Conservation (phyloP, 2,888 invertebrate species). For the Sialis lutaria region DNA sequence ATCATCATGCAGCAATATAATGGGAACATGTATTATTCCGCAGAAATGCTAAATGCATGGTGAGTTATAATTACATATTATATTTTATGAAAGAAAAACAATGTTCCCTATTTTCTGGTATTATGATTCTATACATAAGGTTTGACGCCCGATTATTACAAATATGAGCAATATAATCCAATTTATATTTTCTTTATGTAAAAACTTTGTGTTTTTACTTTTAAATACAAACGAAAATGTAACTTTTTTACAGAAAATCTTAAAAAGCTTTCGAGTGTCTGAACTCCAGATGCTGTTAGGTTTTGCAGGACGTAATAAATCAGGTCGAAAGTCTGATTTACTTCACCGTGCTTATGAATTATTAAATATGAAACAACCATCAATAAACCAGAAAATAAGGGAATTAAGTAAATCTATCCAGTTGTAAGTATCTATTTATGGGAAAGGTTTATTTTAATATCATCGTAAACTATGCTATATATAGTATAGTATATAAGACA, state of each 20-base stretch:
- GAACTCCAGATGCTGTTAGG: slow-evolving; percentile 70
- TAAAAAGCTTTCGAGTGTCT: slow-evolving; percentile 60
- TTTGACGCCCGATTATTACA: neutral
- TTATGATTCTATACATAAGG: neutral
- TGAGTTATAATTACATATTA: neutral
- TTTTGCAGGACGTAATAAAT: slow-evolving; percentile 61
- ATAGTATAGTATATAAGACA: too few relatives aligned
- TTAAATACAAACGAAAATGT: neutral
- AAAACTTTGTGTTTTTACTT: neutral
- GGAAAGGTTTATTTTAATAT: too few relatives aligned
- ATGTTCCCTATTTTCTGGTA: neutral
- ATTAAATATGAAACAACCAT: slow-evolving; percentile 34
- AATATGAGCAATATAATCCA: neutral
- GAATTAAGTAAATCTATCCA: slow-evolving; percentile 51
- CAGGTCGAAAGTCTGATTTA: slow-evolving; percentile 64
- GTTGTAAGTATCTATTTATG: slow-evolving; percentile 16
- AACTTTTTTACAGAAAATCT: slow-evolving; percentile 23
- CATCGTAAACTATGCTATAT: too few relatives aligned
- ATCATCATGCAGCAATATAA: slow-evolving; percentile 2
- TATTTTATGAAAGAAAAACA: neutral
- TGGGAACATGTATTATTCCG: neutral
- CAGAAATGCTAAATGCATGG: neutral
- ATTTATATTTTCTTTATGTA: neutral
- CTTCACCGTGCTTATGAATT: slow-evolving; percentile 57
- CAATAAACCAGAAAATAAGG: slow-evolving; percentile 42